Percentiles rank a stretch among this genome's conserved stretches.
Evolutionary conservation across 2,888 invertebrate species (phyloP).

Genomic region (Trachelus troglodyta): DNA sequence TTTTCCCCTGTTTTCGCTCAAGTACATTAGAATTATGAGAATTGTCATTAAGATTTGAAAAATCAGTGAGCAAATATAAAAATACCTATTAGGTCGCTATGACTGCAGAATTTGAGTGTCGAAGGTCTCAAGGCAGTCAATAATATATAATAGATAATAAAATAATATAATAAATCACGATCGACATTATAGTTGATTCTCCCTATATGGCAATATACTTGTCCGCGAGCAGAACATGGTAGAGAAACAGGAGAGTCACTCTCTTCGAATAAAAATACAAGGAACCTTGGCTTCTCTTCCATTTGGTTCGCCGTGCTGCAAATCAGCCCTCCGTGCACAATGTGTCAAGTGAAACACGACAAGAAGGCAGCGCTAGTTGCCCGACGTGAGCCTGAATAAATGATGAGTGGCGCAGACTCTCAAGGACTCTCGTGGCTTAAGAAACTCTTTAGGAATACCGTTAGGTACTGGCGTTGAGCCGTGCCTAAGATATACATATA

Average conservation of each 20-base stretch:
- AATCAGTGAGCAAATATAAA: constrained; percentile 32
- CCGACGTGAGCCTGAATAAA: not conserved
- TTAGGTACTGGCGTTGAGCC: not conserved
- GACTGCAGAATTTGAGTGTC: constrained; percentile 39
- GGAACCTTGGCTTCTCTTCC: too few species aligned
- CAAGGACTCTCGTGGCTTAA: not conserved
- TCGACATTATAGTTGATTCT: too few species aligned
- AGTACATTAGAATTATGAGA: constrained; percentile 30
- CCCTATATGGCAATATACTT: too few species aligned
- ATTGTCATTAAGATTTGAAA: constrained; percentile 33
- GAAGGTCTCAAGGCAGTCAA: constrained; percentile 22
- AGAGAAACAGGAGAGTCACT: too few species aligned
- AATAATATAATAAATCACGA: too few species aligned
- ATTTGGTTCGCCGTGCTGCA: too few species aligned
- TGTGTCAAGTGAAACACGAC: too few species aligned
- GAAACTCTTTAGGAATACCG: not conserved
- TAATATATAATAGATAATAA: too few species aligned
- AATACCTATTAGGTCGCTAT: constrained; percentile 41
- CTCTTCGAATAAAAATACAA: too few species aligned
- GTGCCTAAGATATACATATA: not conserved
- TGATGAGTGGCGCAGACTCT: not conserved
- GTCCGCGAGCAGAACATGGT: too few species aligned
- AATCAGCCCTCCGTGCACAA: too few species aligned
- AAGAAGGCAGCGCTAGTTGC: not conserved
- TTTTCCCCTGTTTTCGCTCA: not conserved